A percentile compares a stretch with the other conserved stretches of the same genome.
These are phyloP conservation scores for Sturmia bella DNA, from an alignment of 2,888 invertebrate species.

Conservation along the genomic window DNA sequence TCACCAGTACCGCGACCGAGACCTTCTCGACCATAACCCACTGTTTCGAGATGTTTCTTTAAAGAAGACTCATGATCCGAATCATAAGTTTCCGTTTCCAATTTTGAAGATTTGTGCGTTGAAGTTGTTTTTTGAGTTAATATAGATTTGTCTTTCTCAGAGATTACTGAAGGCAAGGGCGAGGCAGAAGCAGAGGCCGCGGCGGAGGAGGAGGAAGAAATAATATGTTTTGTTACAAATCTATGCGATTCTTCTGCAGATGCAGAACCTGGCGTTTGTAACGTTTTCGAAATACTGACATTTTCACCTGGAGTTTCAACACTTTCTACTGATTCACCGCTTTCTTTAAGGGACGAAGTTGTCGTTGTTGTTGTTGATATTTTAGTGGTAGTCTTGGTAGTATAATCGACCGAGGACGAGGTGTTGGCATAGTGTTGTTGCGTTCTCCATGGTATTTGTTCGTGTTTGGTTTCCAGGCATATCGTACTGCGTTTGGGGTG, in stretches of 20 bases:
- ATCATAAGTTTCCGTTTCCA: constrained; percentile 28
- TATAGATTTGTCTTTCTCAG: constrained; percentile 63
- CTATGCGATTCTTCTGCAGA: constrained; percentile 76
- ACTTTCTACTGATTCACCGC: constrained; percentile 62
- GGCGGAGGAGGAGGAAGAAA: constrained; percentile 69
- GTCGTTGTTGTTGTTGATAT: constrained; percentile 73
- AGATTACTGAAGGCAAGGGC: constrained; percentile 46
- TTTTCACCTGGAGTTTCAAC: constrained; percentile 51
- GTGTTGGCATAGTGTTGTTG: constrained; percentile 72
- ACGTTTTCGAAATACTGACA: constrained; percentile 77
- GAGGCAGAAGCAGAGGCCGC: constrained; percentile 17
- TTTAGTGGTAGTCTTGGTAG: constrained; percentile 77
- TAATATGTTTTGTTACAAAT: constrained; percentile 77
- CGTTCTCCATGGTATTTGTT: constrained; percentile 67
- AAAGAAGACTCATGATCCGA: constrained; percentile 46
- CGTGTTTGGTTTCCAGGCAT: constrained; percentile 63
- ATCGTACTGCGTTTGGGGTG: constrained; percentile 75
- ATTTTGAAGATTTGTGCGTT: constrained; percentile 56
- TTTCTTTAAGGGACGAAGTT: constrained; percentile 69
- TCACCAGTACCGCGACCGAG: constrained; percentile 58
- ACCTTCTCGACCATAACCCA: constrained; percentile 67
- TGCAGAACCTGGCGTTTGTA: constrained; percentile 79
- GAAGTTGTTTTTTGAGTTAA: constrained; percentile 42
- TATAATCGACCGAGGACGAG: constrained; percentile 74
- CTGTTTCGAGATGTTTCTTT: constrained; percentile 66